Evolutionary conservation across 2,113 vertebrate species (phyloP).

Genomic region (Stigmatopora nigra): DNA sequence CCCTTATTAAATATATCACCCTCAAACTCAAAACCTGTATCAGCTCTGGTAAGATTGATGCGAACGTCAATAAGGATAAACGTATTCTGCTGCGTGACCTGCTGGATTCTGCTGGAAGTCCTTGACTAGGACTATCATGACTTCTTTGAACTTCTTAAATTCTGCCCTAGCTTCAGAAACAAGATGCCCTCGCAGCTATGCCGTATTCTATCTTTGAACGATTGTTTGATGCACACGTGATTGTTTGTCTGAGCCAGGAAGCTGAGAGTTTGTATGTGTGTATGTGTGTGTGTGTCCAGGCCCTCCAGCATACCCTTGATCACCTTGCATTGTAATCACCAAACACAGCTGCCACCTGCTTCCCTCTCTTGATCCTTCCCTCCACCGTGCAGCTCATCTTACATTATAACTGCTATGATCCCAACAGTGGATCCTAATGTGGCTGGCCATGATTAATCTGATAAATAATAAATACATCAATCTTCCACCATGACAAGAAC

Average conservation of each 20-base stretch:
- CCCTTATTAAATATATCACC: too few species aligned
- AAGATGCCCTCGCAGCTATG: conserved; percentile 56
- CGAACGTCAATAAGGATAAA: too few species aligned
- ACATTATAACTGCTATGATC: conserved; percentile 65
- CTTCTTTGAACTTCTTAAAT: conserved; percentile 56
- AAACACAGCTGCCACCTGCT: conserved; percentile 63
- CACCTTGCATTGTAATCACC: conserved; percentile 62
- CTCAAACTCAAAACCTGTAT: too few species aligned
- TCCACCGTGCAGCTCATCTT: conserved; percentile 26
- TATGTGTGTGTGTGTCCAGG: conserved; percentile 35
- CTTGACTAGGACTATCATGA: conserved; percentile 30
- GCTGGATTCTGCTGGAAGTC: too few species aligned
- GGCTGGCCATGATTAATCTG: conserved; percentile 97
- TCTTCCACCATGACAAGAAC: conserved; percentile 99
- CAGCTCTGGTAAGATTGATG: too few species aligned
- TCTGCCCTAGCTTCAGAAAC: conserved; percentile 46
- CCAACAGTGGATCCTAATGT: conserved; percentile 81
- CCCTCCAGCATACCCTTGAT: conserved; percentile 60
- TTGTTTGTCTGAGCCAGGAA: background rate
- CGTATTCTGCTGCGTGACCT: conserved; percentile 43
- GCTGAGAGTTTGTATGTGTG: conserved; percentile 23
- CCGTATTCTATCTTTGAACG: conserved; percentile 17
- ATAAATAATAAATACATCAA: conserved; percentile 99
- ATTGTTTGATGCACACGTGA: background rate
- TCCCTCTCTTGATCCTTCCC: conserved; percentile 19